Evolutionary conservation across 2,888 invertebrate genomes (phyloP).

Genomic region (Cepaea hortensis): DNA sequence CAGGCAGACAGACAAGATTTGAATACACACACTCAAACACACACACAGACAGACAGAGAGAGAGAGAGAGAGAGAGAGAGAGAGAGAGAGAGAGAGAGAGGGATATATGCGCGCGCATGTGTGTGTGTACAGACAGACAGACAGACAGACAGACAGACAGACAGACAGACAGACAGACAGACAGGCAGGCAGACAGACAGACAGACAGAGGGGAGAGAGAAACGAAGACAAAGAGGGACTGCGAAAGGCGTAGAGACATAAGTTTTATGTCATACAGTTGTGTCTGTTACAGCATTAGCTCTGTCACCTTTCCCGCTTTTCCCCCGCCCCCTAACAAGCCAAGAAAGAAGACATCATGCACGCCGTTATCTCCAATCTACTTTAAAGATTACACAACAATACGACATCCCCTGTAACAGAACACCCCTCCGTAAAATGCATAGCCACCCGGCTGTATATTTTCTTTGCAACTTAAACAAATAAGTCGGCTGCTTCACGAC

Average conservation of each 20-base stretch:
- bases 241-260: too few relatives aligned
- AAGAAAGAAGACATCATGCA: too few relatives aligned
- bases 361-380: background rate
- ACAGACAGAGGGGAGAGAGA: background rate
- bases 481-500: conserved; percentile 10
- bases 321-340: too few relatives aligned
- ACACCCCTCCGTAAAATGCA: background rate
- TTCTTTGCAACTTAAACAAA: conserved; percentile 28
- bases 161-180: background rate
- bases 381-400: conserved; percentile 14
- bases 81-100: background rate
- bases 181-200: background rate
- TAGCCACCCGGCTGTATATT: conserved; percentile 20
- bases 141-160: background rate
- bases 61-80: background rate
- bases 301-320: too few relatives aligned
- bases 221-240: background rate
- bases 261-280: too few relatives aligned
- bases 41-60: background rate
- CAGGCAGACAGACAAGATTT: too few relatives aligned
- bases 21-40: too few relatives aligned
- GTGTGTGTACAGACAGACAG: background rate
- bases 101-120: background rate
- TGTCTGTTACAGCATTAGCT: too few relatives aligned
- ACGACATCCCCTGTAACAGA: background rate